Conservation (phyloP, 2,797 vertebrate genomes). For the Sternarchorhynchus goeldii region DNA sequence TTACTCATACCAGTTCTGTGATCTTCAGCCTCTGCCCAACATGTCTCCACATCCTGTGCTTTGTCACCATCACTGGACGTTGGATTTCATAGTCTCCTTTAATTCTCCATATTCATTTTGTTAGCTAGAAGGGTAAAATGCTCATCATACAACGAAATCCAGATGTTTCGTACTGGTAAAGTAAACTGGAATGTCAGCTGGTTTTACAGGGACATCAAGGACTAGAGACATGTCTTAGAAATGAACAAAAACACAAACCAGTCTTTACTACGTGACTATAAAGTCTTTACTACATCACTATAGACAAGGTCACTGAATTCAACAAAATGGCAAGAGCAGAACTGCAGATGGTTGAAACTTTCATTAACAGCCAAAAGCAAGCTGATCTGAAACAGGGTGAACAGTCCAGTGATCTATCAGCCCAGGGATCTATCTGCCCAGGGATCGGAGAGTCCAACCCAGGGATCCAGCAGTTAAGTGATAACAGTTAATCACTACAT, state of each 20-base stretch:
- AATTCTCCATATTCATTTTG: background rate
- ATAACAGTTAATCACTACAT: constrained; percentile 19
- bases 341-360: constrained; percentile 14
- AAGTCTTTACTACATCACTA: constrained; percentile 66
- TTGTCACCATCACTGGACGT: too few species aligned
- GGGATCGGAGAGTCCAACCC: too few species aligned
- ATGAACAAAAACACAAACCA: too few species aligned
- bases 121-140: background rate
- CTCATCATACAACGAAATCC: background rate
- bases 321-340: constrained; percentile 32
- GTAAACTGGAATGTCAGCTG: constrained; percentile 36
- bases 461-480: too few species aligned
- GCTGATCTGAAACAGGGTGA: background rate
- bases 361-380: constrained; percentile 13
- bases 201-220: constrained; percentile 20
- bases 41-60: too few species aligned
- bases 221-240: constrained; percentile 19
- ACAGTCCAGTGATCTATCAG: too few species aligned
- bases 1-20: too few species aligned
- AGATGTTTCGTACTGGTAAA: constrained; percentile 20
- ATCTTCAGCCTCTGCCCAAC: too few species aligned
- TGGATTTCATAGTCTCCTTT: too few species aligned
- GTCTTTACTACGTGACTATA: background rate
- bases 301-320: constrained; percentile 35
- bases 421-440: background rate